Conservation (phyloP, 2,797 vertebrate genomes). For the Diceros bicornis region DNA sequence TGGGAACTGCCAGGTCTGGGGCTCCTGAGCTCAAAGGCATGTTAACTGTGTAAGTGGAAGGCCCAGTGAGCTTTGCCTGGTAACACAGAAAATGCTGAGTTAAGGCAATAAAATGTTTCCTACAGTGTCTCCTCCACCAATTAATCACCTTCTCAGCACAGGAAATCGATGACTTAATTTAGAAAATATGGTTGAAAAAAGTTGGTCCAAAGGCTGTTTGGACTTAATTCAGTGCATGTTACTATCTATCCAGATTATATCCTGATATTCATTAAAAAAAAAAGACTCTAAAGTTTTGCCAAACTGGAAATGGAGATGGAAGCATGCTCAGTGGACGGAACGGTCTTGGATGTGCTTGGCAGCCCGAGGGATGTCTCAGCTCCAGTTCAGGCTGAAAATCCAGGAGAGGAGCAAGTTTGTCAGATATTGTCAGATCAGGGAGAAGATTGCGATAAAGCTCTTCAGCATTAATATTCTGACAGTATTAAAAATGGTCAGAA, state of each 20-base stretch:
- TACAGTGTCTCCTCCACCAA: not conserved
- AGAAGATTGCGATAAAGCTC: not conserved
- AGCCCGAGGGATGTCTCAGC: not conserved
- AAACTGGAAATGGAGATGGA: slow-evolving; percentile 20
- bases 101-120: slow-evolving; percentile 33
- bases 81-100: slow-evolving; percentile 15
- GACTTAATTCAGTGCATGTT: slow-evolving; percentile 47
- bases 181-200: slow-evolving; percentile 66
- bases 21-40: not conserved
- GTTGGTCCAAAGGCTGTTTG: not conserved
- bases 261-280: slow-evolving; percentile 13
- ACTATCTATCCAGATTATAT: slow-evolving; percentile 29
- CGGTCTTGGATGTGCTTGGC: not conserved
- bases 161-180: slow-evolving; percentile 61
- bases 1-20: not conserved
- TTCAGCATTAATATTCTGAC: not conserved
- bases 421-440: not conserved
- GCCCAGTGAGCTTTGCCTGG: not conserved
- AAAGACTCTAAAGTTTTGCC: slow-evolving; percentile 8
- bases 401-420: not conserved
- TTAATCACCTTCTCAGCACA: slow-evolving; percentile 18
- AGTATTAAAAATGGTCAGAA: not conserved
- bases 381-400: not conserved
- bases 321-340: not conserved
- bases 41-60: not conserved